Evolutionary conservation across 2,113 vertebrate genomes (phyloP), one percentile per base, ranked within the genome.

Genomic region (Piliocolobus tephrosceles): DNA sequence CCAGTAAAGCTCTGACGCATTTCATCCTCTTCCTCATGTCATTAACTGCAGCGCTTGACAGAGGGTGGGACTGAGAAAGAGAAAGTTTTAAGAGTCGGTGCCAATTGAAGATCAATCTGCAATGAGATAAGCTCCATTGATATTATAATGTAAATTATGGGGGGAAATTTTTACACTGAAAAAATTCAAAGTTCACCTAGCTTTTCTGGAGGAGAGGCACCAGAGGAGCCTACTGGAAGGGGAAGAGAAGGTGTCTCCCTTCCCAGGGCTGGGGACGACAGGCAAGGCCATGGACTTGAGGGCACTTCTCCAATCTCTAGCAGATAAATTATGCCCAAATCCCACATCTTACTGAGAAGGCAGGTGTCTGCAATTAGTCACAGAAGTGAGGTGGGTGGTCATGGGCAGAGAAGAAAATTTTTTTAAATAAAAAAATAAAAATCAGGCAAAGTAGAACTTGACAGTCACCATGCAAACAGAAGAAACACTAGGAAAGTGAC

Each of bases 131-230:
- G 58, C 20, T 32, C 45, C 12, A 38, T 30, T 5, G 16, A 64
- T 88, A 57, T 64, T 81, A 76, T 43, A 76, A 72, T 50, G 16
- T 68, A 73, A 73, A 93, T 38, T 85, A 38, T 27, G 47, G 23
- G 66, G 12, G 38, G 40, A 78, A 72, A 92, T 61, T 50, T 47
- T 82, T 90, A 73, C 68, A 50, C n/a, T 78, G 90, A 95, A 66
- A 80, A 94, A 66, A 94, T 66, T 89, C 94, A 86, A 92, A 88
- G 89, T 88, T 95, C 75, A 94, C 20, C 13, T n/a, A 50, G 55
- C n/a, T 97, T 88, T 93, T 85, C 61, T 68, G 38, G 43, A 86
- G 76, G 50, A 86, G 79, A 88, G 70, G n/a, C 68, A 75, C 5
- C 8, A 9, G 40, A 64, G 7, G 55, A 66, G n/a, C 30, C 32